These are phyloP conservation scores for Carassius carassius DNA, from an alignment of 2,113 vertebrate species.

Conservation along the genomic window DNA sequence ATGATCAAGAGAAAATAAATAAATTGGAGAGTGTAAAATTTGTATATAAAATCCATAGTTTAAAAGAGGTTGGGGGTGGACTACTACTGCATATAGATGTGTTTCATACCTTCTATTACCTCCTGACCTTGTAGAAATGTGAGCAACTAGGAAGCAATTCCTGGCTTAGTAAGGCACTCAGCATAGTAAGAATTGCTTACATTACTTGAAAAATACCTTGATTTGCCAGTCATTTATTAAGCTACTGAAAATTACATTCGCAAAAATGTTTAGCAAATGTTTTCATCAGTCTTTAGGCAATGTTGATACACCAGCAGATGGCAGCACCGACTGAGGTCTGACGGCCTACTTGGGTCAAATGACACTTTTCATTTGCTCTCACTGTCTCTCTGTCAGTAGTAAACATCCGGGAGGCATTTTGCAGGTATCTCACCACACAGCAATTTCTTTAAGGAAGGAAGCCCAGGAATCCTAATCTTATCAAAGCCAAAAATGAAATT, in stretches of 20 bases:
- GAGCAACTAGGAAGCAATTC: background rate
- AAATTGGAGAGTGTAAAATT: background rate
- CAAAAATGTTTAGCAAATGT: background rate
- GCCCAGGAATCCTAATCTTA: conserved; percentile 37
- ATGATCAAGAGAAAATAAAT: too few species aligned
- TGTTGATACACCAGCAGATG: conserved; percentile 65
- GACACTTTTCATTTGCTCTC: background rate
- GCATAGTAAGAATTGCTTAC: background rate
- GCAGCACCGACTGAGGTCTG: conserved; percentile 58
- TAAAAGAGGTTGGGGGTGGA: background rate
- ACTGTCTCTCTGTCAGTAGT: conserved; percentile 4
- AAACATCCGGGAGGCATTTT: conserved; percentile 26
- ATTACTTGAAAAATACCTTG: background rate
- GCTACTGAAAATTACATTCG: background rate
- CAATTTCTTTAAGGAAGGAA: conserved; percentile 8
- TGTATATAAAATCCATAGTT: background rate
- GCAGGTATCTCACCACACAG: background rate
- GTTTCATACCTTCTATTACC: background rate
- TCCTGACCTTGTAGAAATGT: background rate
- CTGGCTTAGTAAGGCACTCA: background rate
- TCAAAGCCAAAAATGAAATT: conserved; percentile 52
- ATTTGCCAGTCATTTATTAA: background rate
- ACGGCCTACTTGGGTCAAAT: background rate
- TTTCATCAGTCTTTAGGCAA: background rate
- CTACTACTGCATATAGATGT: background rate